These are phyloP conservation scores for Catostomus latipinnis DNA, from an alignment of 2,797 vertebrate genomes.

Conservation along the genomic window DNA sequence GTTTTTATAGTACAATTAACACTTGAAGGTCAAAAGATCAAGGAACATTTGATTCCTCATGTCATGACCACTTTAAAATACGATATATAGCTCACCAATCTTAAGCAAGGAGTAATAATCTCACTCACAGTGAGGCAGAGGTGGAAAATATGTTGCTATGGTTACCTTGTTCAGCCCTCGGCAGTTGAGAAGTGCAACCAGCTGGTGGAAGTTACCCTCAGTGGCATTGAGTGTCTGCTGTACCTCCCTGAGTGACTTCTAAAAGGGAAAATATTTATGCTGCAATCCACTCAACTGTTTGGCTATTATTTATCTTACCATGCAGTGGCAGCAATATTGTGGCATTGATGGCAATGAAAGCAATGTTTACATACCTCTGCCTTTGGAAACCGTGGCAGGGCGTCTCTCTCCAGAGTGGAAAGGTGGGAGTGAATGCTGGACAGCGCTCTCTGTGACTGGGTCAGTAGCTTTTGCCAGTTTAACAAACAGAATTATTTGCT, in stretches of 20 bases:
- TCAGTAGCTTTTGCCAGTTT: slow-evolving; percentile 78
- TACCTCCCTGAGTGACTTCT: slow-evolving; percentile 87
- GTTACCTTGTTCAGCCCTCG: slow-evolving; percentile 89
- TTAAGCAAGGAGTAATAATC: background rate
- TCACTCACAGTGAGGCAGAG: background rate
- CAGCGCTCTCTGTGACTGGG: slow-evolving; percentile 89
- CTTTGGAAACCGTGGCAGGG: slow-evolving; percentile 86
- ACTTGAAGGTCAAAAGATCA: no score
- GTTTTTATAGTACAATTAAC: no score
- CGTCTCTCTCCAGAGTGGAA: slow-evolving; percentile 86
- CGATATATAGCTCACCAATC: background rate
- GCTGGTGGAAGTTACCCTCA: slow-evolving; percentile 90
- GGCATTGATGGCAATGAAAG: background rate
- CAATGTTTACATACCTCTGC: slow-evolving; percentile 79
- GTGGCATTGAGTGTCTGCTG: slow-evolving; percentile 90
- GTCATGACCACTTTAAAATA: background rate
- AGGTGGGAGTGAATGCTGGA: slow-evolving; percentile 91
- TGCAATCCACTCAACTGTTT: background rate
- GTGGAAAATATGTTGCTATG: slow-evolving; percentile 35
- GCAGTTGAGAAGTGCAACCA: slow-evolving; percentile 91
- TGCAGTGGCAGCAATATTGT: background rate
- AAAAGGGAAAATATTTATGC: slow-evolving; percentile 38
- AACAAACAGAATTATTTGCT: slow-evolving; percentile 42
- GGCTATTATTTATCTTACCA: background rate
- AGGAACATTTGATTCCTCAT: no score